Percentiles rank a stretch among this genome's conserved stretches.
phyloP scores from a whole-genome alignment of 2,113 vertebrate genomes.

The Neotragus pygmaeus region DNA sequence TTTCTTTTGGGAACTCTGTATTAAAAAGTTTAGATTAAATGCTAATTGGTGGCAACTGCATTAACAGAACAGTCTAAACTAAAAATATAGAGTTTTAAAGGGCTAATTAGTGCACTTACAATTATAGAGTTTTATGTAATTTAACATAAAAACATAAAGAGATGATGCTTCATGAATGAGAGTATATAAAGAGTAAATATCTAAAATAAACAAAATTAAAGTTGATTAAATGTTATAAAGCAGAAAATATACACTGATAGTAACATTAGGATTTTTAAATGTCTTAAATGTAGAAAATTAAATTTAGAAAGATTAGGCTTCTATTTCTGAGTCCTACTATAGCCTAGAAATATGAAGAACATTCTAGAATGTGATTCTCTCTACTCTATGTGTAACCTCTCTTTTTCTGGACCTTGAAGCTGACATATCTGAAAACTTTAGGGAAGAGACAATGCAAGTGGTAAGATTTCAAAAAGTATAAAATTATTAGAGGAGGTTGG shows the following conservation, averaged over 20 bases:
- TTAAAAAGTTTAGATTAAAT: not conserved
- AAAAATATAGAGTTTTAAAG: not conserved
- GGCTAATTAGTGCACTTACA: not conserved
- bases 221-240: not conserved
- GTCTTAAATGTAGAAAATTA: not conserved
- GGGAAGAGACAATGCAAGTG: accelerated
- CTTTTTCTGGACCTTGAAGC: not conserved
- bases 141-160: not conserved
- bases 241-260: not conserved
- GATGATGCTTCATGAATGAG: not conserved
- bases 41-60: not conserved
- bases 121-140: not conserved
- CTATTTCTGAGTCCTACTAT: not conserved
- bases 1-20: not conserved
- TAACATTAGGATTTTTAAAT: not conserved
- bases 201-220: not conserved
- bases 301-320: not conserved
- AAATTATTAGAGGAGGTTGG: not conserved
- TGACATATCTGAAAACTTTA: not conserved
- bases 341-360: not conserved
- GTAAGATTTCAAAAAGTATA: not conserved
- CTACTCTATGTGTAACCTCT: not conserved
- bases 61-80: not conserved
- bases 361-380: not conserved
- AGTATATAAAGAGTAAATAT: not conserved